A percentile compares a stretch with the other conserved stretches of the same genome.
phyloP scores from a whole-genome alignment of 2,113 vertebrate genomes.

The Rhabdomys dilectus region DNA sequence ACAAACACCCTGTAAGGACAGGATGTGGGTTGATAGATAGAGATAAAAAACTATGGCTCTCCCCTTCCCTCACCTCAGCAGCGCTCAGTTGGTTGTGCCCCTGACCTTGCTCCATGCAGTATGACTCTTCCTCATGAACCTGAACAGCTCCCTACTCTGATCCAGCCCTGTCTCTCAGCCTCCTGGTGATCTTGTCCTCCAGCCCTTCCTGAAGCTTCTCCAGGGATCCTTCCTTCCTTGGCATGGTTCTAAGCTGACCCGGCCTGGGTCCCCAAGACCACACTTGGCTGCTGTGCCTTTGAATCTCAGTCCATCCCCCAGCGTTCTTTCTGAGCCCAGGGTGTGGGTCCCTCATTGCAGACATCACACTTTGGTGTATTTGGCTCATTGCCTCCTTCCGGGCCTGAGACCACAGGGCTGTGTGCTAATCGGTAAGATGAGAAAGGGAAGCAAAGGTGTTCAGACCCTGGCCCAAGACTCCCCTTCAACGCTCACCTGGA shows the following conservation, averaged over 20 bases:
- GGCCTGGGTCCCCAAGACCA: background rate
- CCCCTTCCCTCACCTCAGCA: too few species aligned
- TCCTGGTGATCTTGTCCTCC: background rate
- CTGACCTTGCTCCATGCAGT: fast-evolving
- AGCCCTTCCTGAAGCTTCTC: background rate
- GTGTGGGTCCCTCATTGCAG: background rate
- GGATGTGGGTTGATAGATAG: background rate
- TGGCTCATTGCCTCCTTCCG: too few species aligned
- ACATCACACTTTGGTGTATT: background rate
- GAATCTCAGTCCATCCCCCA: background rate
- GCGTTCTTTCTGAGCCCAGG: background rate
- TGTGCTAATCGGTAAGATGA: background rate
- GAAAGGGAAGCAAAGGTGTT: background rate
- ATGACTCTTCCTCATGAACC: background rate
- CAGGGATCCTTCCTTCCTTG: background rate
- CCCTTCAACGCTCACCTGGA: background rate
- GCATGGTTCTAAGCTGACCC: background rate
- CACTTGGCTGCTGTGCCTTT: background rate
- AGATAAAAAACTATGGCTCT: fast-evolving
- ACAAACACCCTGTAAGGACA: fast-evolving
- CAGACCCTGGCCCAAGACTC: background rate
- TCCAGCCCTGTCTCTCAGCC: too few species aligned
- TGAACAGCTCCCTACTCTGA: too few species aligned
- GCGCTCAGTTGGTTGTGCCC: fast-evolving
- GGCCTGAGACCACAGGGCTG: background rate